These are phyloP conservation scores for Ceyx cyanopectus DNA, from an alignment of 2,113 vertebrate species.

Conservation along the genomic window DNA sequence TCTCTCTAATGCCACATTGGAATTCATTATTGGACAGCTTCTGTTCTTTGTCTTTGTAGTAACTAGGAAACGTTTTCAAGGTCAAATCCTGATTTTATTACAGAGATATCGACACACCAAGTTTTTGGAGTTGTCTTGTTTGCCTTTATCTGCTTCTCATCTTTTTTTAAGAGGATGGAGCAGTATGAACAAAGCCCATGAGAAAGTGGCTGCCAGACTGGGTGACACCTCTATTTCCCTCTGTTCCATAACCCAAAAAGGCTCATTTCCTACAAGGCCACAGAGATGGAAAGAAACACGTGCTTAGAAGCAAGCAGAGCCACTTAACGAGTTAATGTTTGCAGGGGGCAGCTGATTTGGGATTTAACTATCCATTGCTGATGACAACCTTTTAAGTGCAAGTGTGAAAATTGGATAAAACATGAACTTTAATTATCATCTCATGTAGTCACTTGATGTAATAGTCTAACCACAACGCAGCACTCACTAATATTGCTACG, in stretches of 20 bases:
- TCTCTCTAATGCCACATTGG: not conserved
- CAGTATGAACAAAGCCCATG: not conserved
- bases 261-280: not conserved
- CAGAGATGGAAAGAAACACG: not conserved
- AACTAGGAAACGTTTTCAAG: not conserved
- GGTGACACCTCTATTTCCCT: not conserved
- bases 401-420: not conserved
- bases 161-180: not conserved
- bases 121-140: not conserved
- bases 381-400: not conserved
- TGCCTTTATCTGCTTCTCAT: not conserved
- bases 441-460: not conserved
- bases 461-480: not conserved
- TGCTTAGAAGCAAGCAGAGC: not conserved
- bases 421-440: not conserved
- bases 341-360: not conserved
- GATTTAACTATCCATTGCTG: not conserved
- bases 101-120: not conserved
- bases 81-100: constrained; percentile 3
- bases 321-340: not conserved
- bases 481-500: not conserved
- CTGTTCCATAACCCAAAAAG: not conserved
- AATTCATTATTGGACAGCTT: constrained; percentile 22
- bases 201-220: not conserved
- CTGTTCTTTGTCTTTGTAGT: constrained; percentile 38